These are phyloP conservation scores for Spatula versicolor DNA, from an alignment of 2,797 vertebrate genomes.

Conservation along the genomic window DNA sequence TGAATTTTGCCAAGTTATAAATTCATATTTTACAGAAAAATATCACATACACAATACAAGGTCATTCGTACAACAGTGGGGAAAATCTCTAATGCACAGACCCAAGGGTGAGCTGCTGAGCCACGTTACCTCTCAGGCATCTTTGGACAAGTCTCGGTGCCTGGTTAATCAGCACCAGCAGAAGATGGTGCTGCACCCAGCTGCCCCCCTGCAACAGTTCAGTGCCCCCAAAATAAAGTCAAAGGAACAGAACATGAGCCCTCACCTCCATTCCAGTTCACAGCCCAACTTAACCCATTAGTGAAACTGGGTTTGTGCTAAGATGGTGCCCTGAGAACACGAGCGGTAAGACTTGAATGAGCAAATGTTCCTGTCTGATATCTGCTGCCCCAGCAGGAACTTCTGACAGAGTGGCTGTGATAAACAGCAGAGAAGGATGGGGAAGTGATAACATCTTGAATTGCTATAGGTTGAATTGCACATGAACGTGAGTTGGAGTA, in stretches of 20 bases:
- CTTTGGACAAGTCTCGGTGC: neutral
- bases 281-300: neutral
- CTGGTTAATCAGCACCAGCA: neutral
- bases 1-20: neutral
- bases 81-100: neutral
- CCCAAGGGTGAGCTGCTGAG: neutral
- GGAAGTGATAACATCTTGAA: conserved; percentile 27
- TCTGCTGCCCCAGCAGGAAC: neutral
- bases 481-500: neutral
- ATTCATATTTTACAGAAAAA: neutral
- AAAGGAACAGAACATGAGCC: neutral
- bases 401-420: neutral
- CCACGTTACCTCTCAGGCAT: neutral
- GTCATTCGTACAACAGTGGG: neutral
- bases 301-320: neutral
- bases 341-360: neutral
- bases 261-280: neutral
- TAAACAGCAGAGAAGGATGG: neutral
- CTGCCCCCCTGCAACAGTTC: neutral
- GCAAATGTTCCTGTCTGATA: neutral
- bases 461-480: conserved; percentile 15
- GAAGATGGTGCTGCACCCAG: neutral
- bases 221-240: neutral
- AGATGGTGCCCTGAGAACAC: neutral
- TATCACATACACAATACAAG: neutral